Evolutionary conservation across 2,888 invertebrate genomes (phyloP).

Genomic region (Trachelus iudaicus): DNA sequence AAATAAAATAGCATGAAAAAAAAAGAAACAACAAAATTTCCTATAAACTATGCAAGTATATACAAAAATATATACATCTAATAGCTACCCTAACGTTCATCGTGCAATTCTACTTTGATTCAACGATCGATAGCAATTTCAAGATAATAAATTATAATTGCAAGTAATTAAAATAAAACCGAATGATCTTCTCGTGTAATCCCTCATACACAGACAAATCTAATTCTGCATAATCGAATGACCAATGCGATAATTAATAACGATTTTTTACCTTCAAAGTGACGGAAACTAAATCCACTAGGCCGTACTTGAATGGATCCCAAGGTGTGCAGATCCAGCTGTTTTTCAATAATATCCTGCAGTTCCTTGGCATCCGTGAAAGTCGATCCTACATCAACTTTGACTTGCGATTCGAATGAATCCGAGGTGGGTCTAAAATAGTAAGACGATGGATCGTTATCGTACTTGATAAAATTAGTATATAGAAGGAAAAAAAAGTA

Average conservation of each 20-base stretch:
- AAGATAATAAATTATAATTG: background rate
- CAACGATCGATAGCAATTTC: background rate
- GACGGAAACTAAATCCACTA: conserved; percentile 72
- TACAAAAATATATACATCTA: background rate
- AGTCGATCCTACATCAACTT: conserved; percentile 76
- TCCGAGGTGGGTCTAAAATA: conserved; percentile 71
- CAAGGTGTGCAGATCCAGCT: conserved; percentile 70
- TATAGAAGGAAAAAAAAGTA: conserved; percentile 1
- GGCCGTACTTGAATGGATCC: conserved; percentile 70
- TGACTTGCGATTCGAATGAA: conserved; percentile 73
- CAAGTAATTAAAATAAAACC: background rate
- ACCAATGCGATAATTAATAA: background rate
- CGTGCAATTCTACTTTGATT: background rate
- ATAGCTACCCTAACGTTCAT: background rate
- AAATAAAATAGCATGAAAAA: background rate
- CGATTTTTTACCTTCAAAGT: conserved; percentile 68
- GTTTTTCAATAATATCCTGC: conserved; percentile 68
- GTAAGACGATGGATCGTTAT: background rate
- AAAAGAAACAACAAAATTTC: background rate
- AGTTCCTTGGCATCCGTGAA: conserved; percentile 70
- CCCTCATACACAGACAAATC: background rate
- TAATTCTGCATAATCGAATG: background rate
- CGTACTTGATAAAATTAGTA: background rate
- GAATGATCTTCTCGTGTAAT: background rate
- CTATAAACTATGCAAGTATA: background rate